Evolutionary conservation across 1,140 invertebrate genomes (phyloP).

Genomic region (Drosophila yakuba): DNA sequence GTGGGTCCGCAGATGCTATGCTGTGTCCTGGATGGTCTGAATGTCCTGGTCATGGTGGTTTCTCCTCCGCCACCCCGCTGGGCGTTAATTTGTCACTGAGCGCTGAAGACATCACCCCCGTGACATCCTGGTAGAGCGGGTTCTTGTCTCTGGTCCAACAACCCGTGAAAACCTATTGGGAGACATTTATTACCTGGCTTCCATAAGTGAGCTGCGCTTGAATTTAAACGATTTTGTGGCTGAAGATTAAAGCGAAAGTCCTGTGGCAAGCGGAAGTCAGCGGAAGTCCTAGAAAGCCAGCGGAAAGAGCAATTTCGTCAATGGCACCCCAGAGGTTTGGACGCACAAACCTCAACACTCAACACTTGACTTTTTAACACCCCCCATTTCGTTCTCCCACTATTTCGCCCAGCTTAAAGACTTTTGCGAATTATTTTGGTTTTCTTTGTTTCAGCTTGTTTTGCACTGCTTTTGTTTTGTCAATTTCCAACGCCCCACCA

Average conservation of each 20-base stretch:
- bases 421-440: slow-evolving; percentile 41
- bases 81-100: slow-evolving; percentile 74
- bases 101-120: slow-evolving; percentile 8
- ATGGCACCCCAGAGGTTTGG: slow-evolving; percentile 62
- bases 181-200: slow-evolving; percentile 74
- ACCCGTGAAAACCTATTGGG: slow-evolving; percentile 60
- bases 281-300: slow-evolving; percentile 12
- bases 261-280: slow-evolving; percentile 4
- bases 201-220: slow-evolving; percentile 28
- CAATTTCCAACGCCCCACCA: slow-evolving; percentile 2
- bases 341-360: slow-evolving; percentile 34
- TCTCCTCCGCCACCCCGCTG: slow-evolving; percentile 33
- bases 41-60: slow-evolving; percentile 24
- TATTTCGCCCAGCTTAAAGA: slow-evolving; percentile 56
- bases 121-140: slow-evolving; percentile 52
- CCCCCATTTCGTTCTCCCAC: slow-evolving; percentile 42
- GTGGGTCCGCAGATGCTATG: slow-evolving; percentile 17
- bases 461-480: slow-evolving; percentile 45
- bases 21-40: slow-evolving; percentile 1
- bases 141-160: slow-evolving; percentile 3
- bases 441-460: slow-evolving; percentile 20
- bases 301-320: slow-evolving; percentile 65
- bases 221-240: slow-evolving; percentile 54
- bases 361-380: slow-evolving; percentile 72
- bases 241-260: slow-evolving; percentile 64